Percentiles rank a stretch among this genome's conserved stretches.
Evolutionary conservation across 1,140 invertebrate genomes (phyloP).

Genomic region (Mercenaria mercenaria): DNA sequence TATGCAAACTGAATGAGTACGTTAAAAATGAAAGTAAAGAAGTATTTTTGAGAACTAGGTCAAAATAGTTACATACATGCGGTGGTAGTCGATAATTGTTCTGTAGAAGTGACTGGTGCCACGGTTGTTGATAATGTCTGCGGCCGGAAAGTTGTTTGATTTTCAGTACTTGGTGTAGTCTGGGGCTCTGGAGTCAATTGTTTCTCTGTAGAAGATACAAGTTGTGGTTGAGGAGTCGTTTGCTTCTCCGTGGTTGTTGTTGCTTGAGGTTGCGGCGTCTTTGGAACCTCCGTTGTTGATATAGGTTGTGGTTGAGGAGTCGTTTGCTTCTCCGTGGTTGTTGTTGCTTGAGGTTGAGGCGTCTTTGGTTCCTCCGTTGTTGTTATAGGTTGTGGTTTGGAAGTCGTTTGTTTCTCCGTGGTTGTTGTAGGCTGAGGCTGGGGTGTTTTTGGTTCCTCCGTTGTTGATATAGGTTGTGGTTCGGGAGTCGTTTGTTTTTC

Average conservation of each 20-base stretch:
- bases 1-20: too few relatives aligned
- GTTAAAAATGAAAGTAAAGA: too few relatives aligned
- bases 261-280: background rate
- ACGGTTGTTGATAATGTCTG: background rate
- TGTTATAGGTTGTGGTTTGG: background rate
- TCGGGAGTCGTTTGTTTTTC: background rate
- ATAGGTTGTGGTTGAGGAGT: background rate
- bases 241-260: background rate
- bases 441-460: background rate
- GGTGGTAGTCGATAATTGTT: constrained; percentile 39
- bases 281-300: background rate
- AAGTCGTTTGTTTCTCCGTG: background rate
- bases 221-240: background rate
- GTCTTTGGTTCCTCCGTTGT: background rate
- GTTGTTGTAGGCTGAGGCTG: background rate
- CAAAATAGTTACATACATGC: constrained; percentile 59
- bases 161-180: background rate
- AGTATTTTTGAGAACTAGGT: too few relatives aligned
- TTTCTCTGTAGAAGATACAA: background rate
- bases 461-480: background rate
- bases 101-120: background rate
- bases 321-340: background rate
- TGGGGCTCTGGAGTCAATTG: background rate
- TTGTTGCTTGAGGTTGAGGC: background rate
- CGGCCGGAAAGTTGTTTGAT: background rate